Base-by-base conservation (phyloP, 2,888 invertebrate species). In the Caenorhabditis sulstoni region DNA sequence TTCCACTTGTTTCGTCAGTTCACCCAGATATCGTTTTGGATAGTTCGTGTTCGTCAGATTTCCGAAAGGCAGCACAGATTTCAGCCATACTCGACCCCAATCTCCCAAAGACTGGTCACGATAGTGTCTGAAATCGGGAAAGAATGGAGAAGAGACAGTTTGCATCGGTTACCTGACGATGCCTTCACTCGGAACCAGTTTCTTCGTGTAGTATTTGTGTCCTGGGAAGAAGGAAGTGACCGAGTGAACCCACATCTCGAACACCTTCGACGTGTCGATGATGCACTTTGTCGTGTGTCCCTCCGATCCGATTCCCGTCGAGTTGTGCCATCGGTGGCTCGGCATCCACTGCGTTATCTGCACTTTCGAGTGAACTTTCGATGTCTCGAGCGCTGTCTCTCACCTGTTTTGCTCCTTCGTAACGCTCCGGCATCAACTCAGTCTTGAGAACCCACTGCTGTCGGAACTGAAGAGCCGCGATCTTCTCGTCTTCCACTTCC, bases 381-480 rank as follows among this genome's bases (percentile, higher is more conserved):
- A 39, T 29, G 14, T 59, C 5, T 41, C 47, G 4, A 73, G 73
- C 52, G 61, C n/a, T 79, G 73, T 52, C 79, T 55, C 23, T 39
- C n/a, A 67, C 67, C 50, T 67, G 41, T 7, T 22, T 8, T 0
- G 35, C 49, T 9, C 47, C 58, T 44, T 39, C 14, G 37, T 52
- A 76, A 12, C 49, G 59, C n/a, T 49, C 47, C 3, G 79, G 79
- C 52, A 67, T 39, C 39, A 59, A 39, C 20, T 73, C 73, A 3
- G 73, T 73, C 44, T 79, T 79, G 20, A 79, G 11, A 12, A 79
- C 41, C 79, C 79, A 79, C 39, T 59, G 66, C 12, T 79, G 79
- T 52, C 79, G 47, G 45, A 71, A 79, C 18, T 50, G 35, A 5
- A 73, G 12, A 4, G 50, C 55, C 9, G 35, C 79, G 11, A 76